Evolutionary conservation across 2,888 invertebrate genomes (phyloP), one percentile per base, ranked within the genome.

Genomic region (Stegophylla sp.): DNA sequence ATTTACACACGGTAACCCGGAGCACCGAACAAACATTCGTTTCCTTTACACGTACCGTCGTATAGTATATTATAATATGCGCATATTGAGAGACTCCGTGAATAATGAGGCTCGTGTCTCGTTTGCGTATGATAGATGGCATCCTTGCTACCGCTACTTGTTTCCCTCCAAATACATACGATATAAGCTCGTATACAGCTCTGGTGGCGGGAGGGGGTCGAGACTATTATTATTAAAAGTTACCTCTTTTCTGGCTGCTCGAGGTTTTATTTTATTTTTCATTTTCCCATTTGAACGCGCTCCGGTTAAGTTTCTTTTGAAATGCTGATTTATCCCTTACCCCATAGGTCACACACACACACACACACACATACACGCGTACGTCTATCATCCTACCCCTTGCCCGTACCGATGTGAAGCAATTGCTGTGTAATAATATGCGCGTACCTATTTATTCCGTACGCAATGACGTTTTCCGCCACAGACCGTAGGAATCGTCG

Each of bases 271-370:
- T 48, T 48, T 69, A 15, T 5, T 51, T 71, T 45, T 61, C 48
- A 23, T 69, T 63, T 76, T 66, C 26, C 12, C 45, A 20, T 72
- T 71, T 67, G 56, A 43, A n/a, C 43, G 41, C 56, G 41, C n/a
- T n/a, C 23, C 41, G 23, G 79, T 61, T 75, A 43, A 48, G n/a
- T 59, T 77, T 63, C 69, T 63, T 77, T 71, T 77, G 79, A 76
- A 82, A 82, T 61, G 59, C 51, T 69, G 53, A 82, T 82, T 75
- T 76, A 15, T n/a, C 43, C 20, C 26, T 17, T 0, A 3, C n/a
- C 15, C 43, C n/a, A 2, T 59, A 3, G 26, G n/a, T 9, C 20
- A 1, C 45, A n/a, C 7, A 66, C 28, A 23, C 10, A 7, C 9
- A 9, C 41, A 34, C n/a, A 26, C 23, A 9, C 10, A 10, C 26